Evolutionary conservation across 2,797 vertebrate genomes (phyloP).

Genomic region (Pyrocephalus nanus): DNA sequence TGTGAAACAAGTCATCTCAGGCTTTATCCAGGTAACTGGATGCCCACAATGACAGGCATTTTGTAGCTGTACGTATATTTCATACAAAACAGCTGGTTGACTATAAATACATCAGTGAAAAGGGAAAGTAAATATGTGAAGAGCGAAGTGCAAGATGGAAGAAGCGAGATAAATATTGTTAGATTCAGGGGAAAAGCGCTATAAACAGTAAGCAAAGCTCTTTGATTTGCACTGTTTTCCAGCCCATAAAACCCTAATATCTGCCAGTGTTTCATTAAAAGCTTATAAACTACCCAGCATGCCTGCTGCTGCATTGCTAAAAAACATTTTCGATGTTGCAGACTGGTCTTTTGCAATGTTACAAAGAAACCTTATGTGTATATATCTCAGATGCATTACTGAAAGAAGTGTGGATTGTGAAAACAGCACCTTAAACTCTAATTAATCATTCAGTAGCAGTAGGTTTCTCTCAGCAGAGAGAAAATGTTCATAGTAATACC

Average conservation of each 20-base stretch:
- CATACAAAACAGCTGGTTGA: not conserved
- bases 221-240: constrained; percentile 79
- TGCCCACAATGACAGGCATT: not conserved
- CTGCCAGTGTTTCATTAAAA: constrained; percentile 70
- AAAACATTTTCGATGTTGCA: not conserved
- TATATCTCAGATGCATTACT: constrained; percentile 42
- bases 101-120: constrained; percentile 16
- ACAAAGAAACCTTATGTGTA: constrained; percentile 44
- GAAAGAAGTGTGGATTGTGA: not conserved
- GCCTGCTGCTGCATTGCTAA: constrained; percentile 51
- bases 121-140: constrained; percentile 75
- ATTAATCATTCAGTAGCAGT: constrained; percentile 25
- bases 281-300: constrained; percentile 52
- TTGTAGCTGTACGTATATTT: not conserved
- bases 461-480: constrained; percentile 12
- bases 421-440: constrained; percentile 42
- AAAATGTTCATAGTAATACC: not conserved
- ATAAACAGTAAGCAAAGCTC: constrained; percentile 75
- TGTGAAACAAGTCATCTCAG: not conserved
- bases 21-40: not conserved
- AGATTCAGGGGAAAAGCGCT: constrained; percentile 62
- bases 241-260: constrained; percentile 77
- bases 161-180: constrained; percentile 69
- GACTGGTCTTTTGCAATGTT: constrained; percentile 38
- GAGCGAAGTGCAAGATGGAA: constrained; percentile 56